Percentiles rank a stretch among this genome's conserved stretches.
phyloP scores from a whole-genome alignment of 1,140 invertebrate genomes.

The Ptiloglossa arizonensis region DNA sequence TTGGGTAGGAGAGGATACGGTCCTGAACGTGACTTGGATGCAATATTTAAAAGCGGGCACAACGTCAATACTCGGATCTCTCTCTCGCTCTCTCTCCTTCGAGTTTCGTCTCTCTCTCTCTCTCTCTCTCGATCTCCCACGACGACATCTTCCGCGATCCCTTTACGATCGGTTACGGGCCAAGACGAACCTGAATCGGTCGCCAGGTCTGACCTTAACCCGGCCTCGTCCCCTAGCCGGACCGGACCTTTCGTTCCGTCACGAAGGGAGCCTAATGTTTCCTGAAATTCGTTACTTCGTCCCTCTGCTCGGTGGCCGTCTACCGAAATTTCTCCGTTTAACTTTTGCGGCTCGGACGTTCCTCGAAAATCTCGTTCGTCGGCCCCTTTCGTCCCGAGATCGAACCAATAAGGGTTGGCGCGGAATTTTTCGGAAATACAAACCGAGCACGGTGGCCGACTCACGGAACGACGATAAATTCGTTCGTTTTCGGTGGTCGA shows the following conservation, averaged over 20 bases:
- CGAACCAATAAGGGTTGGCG: neutral
- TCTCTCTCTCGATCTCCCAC: neutral
- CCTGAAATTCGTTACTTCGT: slow-evolving; percentile 53
- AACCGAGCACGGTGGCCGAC: neutral
- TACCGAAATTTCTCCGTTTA: slow-evolving; percentile 29
- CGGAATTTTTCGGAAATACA: neutral
- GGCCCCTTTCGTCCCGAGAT: neutral
- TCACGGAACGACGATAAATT: slow-evolving; percentile 15
- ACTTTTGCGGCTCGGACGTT: slow-evolving; percentile 6
- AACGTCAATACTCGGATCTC: slow-evolving; percentile 74
- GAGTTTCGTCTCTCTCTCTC: slow-evolving; percentile 33
- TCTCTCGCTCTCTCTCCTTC: slow-evolving; percentile 53
- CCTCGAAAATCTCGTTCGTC: slow-evolving; percentile 21
- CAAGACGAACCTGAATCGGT: slow-evolving; percentile 50
- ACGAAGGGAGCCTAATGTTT: slow-evolving; percentile 45
- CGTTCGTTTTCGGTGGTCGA: neutral
- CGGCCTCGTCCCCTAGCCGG: slow-evolving; percentile 46
- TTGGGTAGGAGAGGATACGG: slow-evolving; percentile 67
- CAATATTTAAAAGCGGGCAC: slow-evolving; percentile 75
- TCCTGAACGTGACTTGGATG: slow-evolving; percentile 76
- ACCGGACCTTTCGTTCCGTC: slow-evolving; percentile 12
- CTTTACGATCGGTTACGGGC: slow-evolving; percentile 32
- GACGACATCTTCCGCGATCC: slow-evolving; percentile 30
- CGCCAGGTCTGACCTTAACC: slow-evolving; percentile 70
- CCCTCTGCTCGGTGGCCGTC: neutral